Evolutionary conservation across 2,113 vertebrate genomes (phyloP), one percentile per base, ranked within the genome.

Genomic region (Proteles cristata): DNA sequence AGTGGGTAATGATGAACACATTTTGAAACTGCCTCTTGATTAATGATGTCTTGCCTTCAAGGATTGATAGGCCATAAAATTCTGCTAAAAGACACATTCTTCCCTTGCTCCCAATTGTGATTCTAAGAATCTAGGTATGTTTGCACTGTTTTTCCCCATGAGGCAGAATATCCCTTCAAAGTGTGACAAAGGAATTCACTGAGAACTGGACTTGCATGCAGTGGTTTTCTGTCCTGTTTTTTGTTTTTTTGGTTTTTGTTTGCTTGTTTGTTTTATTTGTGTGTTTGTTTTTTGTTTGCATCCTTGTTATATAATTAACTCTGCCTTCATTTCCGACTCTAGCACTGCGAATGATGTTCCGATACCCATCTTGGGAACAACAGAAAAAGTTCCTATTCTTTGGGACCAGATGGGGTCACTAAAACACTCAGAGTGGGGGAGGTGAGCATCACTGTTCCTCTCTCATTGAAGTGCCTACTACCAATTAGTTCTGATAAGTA

Each of bases 41-140:
- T 94, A 94, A 97, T 61, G n/a, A 76, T 73, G 53, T 81, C 88
- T 97, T 93, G 65, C 69, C 93, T 97, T 90, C 82, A 73, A 94
- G 53, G 84, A 95, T 31, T 90, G 81, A 94, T 83, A 81, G 33
- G 55, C 81, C 58, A 92, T 97, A 96, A 97, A 94, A 94, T 21
- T 35, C 91, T 82, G 25, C 96, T 97, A 43, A 94, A 96, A 88
- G 90, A 97, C 69, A 73, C 58, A 88, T 61, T 88, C 76, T 74
- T 92, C 61, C 92, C 91, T 97, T 93, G 85, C 66, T 93, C 88
- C 66, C n/a, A 9, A 68, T 74, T 91, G 35, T 93, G 96, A 88
- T n/a, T 94, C 93, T 95, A 96, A 91, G 87, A 94, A 95, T 90
- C 76, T 84, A 80, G 35, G 68, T 81, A 55, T 74, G 35, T 88